phyloP scores from a whole-genome alignment of 1,140 invertebrate species.

The Stegodyphus mimosarum region DNA sequence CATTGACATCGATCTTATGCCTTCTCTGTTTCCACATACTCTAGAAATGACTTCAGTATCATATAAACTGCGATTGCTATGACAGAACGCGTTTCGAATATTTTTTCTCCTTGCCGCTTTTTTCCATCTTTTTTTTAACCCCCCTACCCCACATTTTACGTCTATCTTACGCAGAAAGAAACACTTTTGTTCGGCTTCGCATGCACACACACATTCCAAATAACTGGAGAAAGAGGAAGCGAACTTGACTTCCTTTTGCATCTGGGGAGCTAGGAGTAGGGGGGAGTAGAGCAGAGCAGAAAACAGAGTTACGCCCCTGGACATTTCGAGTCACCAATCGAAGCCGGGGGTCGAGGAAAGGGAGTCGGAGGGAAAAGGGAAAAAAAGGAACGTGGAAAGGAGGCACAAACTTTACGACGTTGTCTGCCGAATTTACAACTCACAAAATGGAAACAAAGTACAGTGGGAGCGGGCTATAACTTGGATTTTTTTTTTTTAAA shows the following conservation, averaged over 20 bases:
- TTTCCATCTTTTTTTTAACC: neutral
- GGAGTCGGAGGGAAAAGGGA: neutral
- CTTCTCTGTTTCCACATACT: constrained; percentile 44
- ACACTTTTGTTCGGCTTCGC: constrained; percentile 48
- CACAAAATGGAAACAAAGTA: constrained; percentile 61
- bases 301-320: constrained; percentile 54
- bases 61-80: constrained; percentile 57
- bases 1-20: constrained; percentile 33
- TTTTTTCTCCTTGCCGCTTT: neutral
- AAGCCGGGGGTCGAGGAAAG: constrained; percentile 3
- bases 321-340: constrained; percentile 57
- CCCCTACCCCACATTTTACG: constrained; percentile 15
- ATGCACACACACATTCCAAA: constrained; percentile 45
- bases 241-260: constrained; percentile 43
- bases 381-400: constrained; percentile 10
- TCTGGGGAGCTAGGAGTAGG: constrained; percentile 14
- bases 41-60: constrained; percentile 53
- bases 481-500: neutral
- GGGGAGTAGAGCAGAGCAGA: constrained; percentile 17
- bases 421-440: constrained; percentile 57
- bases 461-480: constrained; percentile 43
- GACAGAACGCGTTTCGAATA: constrained; percentile 35
- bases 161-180: constrained; percentile 29
- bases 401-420: constrained; percentile 58
- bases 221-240: constrained; percentile 38